Evolutionary conservation across 2,888 invertebrate species (phyloP).

Genomic region (Cordilura impudica): DNA sequence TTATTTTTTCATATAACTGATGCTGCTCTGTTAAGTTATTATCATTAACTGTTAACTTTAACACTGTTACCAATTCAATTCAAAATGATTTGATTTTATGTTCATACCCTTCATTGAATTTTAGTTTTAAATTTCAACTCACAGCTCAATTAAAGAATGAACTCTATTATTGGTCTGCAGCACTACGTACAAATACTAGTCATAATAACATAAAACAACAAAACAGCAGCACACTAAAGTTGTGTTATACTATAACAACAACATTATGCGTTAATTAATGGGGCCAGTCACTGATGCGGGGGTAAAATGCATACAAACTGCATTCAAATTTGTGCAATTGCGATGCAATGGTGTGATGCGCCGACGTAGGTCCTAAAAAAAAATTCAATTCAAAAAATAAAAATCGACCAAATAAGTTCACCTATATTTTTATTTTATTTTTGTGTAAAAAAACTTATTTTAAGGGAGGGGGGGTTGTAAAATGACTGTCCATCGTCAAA

Average conservation of each 20-base stretch:
- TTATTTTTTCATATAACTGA: no score
- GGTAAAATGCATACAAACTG: slow-evolving; percentile 29
- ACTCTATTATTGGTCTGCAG: neutral
- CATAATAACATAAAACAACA: slow-evolving; percentile 36
- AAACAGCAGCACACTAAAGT: slow-evolving; percentile 50
- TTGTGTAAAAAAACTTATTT: slow-evolving; percentile 42
- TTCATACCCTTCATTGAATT: no score
- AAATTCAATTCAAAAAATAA: slow-evolving; percentile 48
- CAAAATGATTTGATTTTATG: no score
- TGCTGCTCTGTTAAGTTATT: no score
- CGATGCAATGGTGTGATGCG: slow-evolving; percentile 53
- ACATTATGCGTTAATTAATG: slow-evolving; percentile 48
- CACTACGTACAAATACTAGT: slow-evolving; percentile 32
- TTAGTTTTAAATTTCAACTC: no score
- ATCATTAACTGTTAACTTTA: no score
- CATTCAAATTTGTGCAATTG: slow-evolving; percentile 11
- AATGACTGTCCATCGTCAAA: slow-evolving; percentile 53
- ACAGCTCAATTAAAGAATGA: no score
- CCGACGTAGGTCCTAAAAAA: slow-evolving; percentile 58
- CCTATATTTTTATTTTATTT: slow-evolving; percentile 72
- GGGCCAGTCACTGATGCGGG: slow-evolving; percentile 11
- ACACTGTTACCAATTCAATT: no score
- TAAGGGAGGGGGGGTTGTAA: slow-evolving; percentile 23
- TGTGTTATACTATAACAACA: slow-evolving; percentile 27
- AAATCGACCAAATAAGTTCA: slow-evolving; percentile 69